phyloP scores from a whole-genome alignment of 2,113 vertebrate species.

The Salminus brasiliensis region DNA sequence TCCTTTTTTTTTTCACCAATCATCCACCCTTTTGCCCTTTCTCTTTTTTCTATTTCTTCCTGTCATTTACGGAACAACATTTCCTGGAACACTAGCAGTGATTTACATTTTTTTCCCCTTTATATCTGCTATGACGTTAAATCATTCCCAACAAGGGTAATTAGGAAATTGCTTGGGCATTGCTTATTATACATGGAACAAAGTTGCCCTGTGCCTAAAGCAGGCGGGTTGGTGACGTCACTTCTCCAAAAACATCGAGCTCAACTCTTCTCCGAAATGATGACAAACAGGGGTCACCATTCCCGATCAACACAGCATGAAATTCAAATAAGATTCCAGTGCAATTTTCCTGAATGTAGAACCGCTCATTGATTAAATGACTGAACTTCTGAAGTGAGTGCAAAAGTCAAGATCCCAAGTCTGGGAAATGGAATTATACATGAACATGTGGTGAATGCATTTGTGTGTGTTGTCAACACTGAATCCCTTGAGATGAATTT shows the following conservation, averaged over 20 bases:
- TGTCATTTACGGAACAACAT: constrained; percentile 66
- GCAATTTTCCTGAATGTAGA: constrained; percentile 26
- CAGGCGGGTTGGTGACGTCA: constrained; percentile 29
- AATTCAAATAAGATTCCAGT: constrained; percentile 22
- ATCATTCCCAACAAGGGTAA: constrained; percentile 69
- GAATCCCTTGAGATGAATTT: constrained; percentile 14
- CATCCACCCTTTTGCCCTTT: constrained; percentile 47
- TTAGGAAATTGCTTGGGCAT: constrained; percentile 54
- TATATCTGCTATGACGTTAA: constrained; percentile 49
- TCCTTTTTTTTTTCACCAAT: constrained; percentile 34
- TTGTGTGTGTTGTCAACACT: not conserved
- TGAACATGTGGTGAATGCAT: not conserved
- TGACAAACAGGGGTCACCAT: not conserved
- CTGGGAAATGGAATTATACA: constrained; percentile 22
- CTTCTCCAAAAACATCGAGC: constrained; percentile 44
- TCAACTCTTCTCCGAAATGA: constrained; percentile 30
- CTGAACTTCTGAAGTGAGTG: constrained; percentile 34
- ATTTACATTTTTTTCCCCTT: constrained; percentile 61
- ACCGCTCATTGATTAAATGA: constrained; percentile 38
- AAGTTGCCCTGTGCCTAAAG: not conserved
- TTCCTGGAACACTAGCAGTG: constrained; percentile 71
- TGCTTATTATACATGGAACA: constrained; percentile 49
- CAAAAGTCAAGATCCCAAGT: constrained; percentile 33
- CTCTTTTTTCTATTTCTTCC: constrained; percentile 56
- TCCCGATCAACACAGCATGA: constrained; percentile 10